Evolutionary conservation across 2,797 vertebrate species (phyloP), one percentile per base, ranked within the genome.

Genomic region (Acrossocheilus fasciatus): DNA sequence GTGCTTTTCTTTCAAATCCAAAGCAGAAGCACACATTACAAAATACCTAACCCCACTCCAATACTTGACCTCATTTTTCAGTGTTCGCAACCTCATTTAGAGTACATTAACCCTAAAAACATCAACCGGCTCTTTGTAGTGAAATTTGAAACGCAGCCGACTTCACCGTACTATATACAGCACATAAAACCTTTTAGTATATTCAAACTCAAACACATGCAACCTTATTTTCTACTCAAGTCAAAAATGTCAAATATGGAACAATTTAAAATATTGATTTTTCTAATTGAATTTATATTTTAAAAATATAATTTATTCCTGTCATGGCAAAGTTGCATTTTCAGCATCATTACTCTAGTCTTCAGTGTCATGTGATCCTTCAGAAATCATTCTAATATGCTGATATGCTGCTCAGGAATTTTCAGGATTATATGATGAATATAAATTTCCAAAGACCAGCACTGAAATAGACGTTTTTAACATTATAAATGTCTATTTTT

Each of bases 1-100:
- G 86, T 41, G 75, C 76, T 57, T 70, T 75, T 64, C 64, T 76
- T 79, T 79, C 18, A 9, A 75, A 83, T 75, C 74, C 70, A 64
- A 47, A 75, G 70, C 70, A 64, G 66, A 70, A 39, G 81, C 81
- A 47, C 69, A 75, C 54, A 45, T 84, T 69, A 52, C 83, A 77
- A 64, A 8, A 66, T 30, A 47, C 45, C 45, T 76, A 62, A 83
- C 52, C 52, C 23, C 52, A 74, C 52, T 74, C 54, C 11, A 83
- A 43, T 39, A 74, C 83, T 68, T 77, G 64, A 77, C 82, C 73
- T 20, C 15, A n/a, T 66, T 77, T 50, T 47, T 70, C 74, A 85
- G 45, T 15, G n/a, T 30, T 57, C n/a, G 4, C 39, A 79, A 20
- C 34, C 75, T 57, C 47, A 23, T 54, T 85, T 78, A 57, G 23